Conservation (phyloP, 2,113 vertebrate species). For the Solea solea region DNA sequence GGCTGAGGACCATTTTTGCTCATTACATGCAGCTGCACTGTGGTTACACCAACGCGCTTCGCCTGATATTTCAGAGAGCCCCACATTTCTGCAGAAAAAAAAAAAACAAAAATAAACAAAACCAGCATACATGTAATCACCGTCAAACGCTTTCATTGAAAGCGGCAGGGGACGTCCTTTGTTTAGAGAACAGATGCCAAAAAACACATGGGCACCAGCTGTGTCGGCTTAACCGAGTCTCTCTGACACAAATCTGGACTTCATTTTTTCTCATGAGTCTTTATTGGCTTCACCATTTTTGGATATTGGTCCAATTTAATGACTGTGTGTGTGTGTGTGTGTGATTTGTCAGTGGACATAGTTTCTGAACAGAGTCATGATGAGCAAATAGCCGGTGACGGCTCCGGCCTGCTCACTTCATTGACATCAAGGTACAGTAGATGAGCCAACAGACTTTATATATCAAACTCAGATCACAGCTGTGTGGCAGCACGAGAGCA, state of each 20-base stretch:
- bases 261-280: conserved; percentile 49
- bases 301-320: conserved; percentile 37
- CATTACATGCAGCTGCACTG: conserved; percentile 36
- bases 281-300: conserved; percentile 72
- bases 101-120: conserved; percentile 54
- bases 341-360: conserved; percentile 57
- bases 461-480: conserved; percentile 8
- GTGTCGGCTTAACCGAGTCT: conserved; percentile 40
- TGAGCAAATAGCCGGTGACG: conserved; percentile 53
- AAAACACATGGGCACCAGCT: conserved; percentile 66
- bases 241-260: conserved; percentile 42
- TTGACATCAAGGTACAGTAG: conserved; percentile 33
- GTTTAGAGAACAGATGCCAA: conserved; percentile 39
- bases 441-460: conserved; percentile 3
- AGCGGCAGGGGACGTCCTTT: conserved; percentile 40
- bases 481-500: conserved; percentile 16
- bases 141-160: conserved; percentile 40
- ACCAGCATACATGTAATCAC: conserved; percentile 27
- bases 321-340: conserved; percentile 7
- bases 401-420: conserved; percentile 19
- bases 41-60: conserved; percentile 17
- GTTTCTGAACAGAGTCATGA: conserved; percentile 66
- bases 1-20: conserved; percentile 21
- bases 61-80: conserved; percentile 21
- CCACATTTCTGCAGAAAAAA: conserved; percentile 19